Base-by-base conservation (phyloP, 2,113 vertebrate genomes). In the Hippocampus barbouri region DNA sequence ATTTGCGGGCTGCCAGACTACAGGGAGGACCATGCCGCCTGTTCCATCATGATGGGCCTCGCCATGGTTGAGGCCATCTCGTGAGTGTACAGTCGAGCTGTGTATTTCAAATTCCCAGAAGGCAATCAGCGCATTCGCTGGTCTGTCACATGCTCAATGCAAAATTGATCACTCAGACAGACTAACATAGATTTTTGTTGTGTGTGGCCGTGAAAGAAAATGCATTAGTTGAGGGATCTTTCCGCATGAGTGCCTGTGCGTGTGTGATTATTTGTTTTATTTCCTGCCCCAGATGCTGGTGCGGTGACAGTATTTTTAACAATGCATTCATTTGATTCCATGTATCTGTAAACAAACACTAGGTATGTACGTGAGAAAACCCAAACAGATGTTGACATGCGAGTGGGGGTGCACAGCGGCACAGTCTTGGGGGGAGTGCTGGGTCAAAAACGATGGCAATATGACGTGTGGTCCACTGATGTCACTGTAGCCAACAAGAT, bases 41-140 rank as follows among this genome's bases (percentile, higher is more conserved):
- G 95, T 86, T 97, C 95, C 76, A 97, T 98, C 89, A 91, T 94
- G 91, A 98, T 98, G 97, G 97, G 97, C n/a, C 89, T 98, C 4
- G 95, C 96, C 76, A 98, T 98, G 97, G 96, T 98, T 71, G 94
- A 98, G 61, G 96, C 97, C 67, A 98, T 98, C 68, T 97, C 95
- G 97, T 98, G 79, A 95, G 96, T 87, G 30, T 70, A 12, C 14
- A 47, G 15, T 23, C 21, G 27, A 12, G 1, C 47, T 66, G 49
- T 66, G 49, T 8, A 51, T 4, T 65, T 49, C 51, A 69, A 56
- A 18, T 68, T 38, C 18, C 47, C 49, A 62, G 20, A 70, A n/a
- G 41, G 60, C 56, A 21, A 11, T 68, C 11, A 7, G 3, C 61
- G 40, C 54, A 41, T 8, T 45, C 16, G 14, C 25, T 40, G 45